Base-by-base conservation (phyloP, 2,113 vertebrate genomes). In the Ammodytes dubius region DNA sequence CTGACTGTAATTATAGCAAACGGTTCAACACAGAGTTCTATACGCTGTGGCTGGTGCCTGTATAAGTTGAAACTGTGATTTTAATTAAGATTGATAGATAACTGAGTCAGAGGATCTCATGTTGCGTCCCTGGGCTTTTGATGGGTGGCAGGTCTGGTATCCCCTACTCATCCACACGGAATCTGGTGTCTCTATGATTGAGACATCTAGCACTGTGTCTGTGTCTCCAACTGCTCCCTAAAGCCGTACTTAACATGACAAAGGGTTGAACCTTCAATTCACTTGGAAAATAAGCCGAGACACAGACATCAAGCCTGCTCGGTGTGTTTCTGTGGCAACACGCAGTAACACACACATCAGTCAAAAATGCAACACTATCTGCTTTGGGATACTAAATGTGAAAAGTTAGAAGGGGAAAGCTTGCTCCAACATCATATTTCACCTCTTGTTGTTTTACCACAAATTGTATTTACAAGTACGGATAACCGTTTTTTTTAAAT, bases 81-180 rank as follows among this genome's bases (percentile, higher is more conserved):
- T 82, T 58, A 76, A 91, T 88, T 76, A 78, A 74, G 79, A 86
- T 50, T 72, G 74, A 88, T 53, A 82, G 83, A 82, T 76, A 79
- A 70, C 67, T 19, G 69, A 71, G 14, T 71, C 66, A 43, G 27
- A 66, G 12, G 63, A 43, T 82, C 63, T 92, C 59, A 49, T 67
- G 59, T 89, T 85, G 68, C 73, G 0, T 81, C 87, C 68, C 81
- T 19, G 46, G 67, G 84, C 70, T 74, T 74, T 53, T 74, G 39
- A 11, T 47, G 17, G 77, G 71, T 86, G 64, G 79, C 77, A 81
- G 65, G 65, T 88, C 59, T 81, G 17, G 12, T 60, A 71, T 74
- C 56, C 35, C 10, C 49, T 27, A 17, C 42, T 79, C 35, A 54
- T 85, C 84, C 76, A 60, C 9, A 70, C 84, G 74, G 84, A 84